Percentiles rank a stretch among this genome's conserved stretches.
phyloP scores from a whole-genome alignment of 2,797 vertebrate genomes.

The Dallia pectoralis region DNA sequence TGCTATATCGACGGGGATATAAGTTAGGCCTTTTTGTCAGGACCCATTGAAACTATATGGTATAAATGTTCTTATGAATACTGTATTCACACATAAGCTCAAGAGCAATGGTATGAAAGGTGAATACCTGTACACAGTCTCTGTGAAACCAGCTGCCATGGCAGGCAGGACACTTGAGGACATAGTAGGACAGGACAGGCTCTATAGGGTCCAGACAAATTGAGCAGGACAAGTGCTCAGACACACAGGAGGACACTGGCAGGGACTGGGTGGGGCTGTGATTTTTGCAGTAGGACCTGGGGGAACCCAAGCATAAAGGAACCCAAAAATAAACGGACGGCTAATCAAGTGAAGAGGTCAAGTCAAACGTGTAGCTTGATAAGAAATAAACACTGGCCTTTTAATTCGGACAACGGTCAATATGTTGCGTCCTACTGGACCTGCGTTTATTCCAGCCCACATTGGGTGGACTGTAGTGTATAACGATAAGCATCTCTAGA shows the following conservation, averaged over 20 bases:
- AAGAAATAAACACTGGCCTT: background rate
- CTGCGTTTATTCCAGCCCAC: background rate
- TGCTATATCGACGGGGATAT: background rate
- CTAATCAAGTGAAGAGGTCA: too few relatives aligned
- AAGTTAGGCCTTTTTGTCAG: background rate
- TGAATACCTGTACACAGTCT: slow-evolving; percentile 90
- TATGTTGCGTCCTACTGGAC: background rate
- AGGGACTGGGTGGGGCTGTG: slow-evolving; percentile 83
- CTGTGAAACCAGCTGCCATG: slow-evolving; percentile 95
- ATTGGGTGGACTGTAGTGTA: background rate
- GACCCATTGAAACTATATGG: background rate
- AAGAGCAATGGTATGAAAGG: background rate
- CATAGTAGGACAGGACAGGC: slow-evolving; percentile 74
- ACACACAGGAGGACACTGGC: slow-evolving; percentile 49
- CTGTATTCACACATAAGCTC: background rate
- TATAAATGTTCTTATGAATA: background rate
- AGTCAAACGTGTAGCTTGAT: too few relatives aligned
- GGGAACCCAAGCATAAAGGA: slow-evolving; percentile 20
- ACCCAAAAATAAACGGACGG: background rate
- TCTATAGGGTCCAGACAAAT: slow-evolving; percentile 88
- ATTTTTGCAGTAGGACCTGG: slow-evolving; percentile 87
- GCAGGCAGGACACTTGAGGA: slow-evolving; percentile 91
- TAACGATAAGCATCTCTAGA: background rate
- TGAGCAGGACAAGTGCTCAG: slow-evolving; percentile 81
- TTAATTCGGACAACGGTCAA: background rate